These are phyloP conservation scores for Uromys caudimaculatus DNA, from an alignment of 2,797 vertebrate genomes.

Conservation along the genomic window DNA sequence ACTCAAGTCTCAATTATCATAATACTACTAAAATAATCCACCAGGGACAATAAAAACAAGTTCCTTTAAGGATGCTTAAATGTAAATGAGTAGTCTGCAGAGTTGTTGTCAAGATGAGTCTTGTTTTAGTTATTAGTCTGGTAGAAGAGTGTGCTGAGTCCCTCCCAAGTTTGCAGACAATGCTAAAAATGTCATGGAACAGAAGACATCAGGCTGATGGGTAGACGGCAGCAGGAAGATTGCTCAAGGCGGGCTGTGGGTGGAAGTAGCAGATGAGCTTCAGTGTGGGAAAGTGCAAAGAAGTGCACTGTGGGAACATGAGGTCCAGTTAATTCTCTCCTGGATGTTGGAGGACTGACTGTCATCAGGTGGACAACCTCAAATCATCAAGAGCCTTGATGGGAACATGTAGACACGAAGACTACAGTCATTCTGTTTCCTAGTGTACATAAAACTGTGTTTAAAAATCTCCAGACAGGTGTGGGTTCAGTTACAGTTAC, in stretches of 20 bases:
- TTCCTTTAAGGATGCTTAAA: conserved; percentile 24
- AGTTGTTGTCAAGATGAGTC: not conserved
- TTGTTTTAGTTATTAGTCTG: conserved; percentile 57
- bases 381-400: too few relatives aligned
- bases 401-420: accelerated
- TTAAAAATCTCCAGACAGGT: not conserved
- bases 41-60: conserved; percentile 7
- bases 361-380: not conserved
- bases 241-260: conserved; percentile 41
- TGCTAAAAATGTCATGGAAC: conserved; percentile 52
- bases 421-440: not conserved
- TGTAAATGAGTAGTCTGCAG: not conserved
- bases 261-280: not conserved
- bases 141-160: conserved; percentile 31
- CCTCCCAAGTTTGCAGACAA: conserved; percentile 62
- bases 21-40: conserved; percentile 30
- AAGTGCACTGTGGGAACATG: not conserved
- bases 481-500: not conserved
- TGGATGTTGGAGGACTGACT: not conserved
- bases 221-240: conserved; percentile 46
- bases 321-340: not conserved
- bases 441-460: not conserved
- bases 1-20: conserved; percentile 23
- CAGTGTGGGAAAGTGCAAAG: conserved; percentile 40
- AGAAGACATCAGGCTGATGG: conserved; percentile 65